Conservation (phyloP, 1,140 invertebrate species). For the Drosophila rhopaloa region DNA sequence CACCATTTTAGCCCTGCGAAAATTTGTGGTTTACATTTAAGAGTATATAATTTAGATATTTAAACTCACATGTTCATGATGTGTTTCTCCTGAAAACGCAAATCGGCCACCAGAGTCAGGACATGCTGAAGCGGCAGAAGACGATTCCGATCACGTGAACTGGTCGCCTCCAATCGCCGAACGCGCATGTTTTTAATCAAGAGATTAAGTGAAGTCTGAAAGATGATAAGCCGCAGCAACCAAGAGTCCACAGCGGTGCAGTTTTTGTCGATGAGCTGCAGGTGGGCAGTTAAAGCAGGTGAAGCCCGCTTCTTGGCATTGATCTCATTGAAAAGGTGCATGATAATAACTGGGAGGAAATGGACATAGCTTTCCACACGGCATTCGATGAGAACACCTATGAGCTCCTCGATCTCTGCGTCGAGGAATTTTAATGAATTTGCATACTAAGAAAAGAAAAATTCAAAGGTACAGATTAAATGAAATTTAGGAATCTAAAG, state of each 20-base stretch:
- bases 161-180: background rate
- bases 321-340: constrained; percentile 30
- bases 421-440: constrained; percentile 9
- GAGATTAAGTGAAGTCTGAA: constrained; percentile 24
- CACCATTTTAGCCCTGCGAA: constrained; percentile 30
- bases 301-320: background rate
- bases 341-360: constrained; percentile 34
- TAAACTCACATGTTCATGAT: constrained; percentile 43
- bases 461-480: no score
- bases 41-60: background rate
- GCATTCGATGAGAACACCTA: constrained; percentile 31
- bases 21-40: background rate
- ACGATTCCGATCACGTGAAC: constrained; percentile 12
- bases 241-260: constrained; percentile 38
- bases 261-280: constrained; percentile 23
- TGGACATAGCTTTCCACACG: constrained; percentile 24
- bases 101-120: constrained; percentile 14
- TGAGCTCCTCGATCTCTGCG: constrained; percentile 28
- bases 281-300: constrained; percentile 13
- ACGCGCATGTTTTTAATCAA: constrained; percentile 35
- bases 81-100: constrained; percentile 35
- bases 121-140: constrained; percentile 30
- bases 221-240: constrained; percentile 35
- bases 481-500: no score
- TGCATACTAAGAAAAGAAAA: constrained; percentile 2